Conservation (phyloP, 2,888 invertebrate species). For the Gonocerus acuteangulatus region DNA sequence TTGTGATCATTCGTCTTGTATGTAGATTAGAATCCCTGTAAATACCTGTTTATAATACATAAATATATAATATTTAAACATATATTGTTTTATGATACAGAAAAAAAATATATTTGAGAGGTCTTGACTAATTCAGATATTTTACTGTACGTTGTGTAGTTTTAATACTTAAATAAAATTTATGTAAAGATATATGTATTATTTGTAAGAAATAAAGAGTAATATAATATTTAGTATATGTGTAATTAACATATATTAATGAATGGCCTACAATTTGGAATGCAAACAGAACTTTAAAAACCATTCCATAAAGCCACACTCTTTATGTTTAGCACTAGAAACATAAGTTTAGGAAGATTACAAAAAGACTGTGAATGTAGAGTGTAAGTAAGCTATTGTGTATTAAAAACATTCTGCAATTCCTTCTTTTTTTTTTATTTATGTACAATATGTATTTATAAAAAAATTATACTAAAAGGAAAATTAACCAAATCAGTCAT, state of each 20-base stretch:
- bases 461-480: background rate
- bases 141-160: constrained; percentile 18
- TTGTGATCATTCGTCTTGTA: constrained; percentile 9
- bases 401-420: background rate
- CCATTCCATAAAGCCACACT: background rate
- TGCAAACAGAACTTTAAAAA: background rate
- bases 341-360: constrained; percentile 1
- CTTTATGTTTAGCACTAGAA: background rate
- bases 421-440: background rate
- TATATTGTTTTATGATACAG: background rate
- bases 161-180: constrained; percentile 7
- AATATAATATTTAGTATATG: background rate
- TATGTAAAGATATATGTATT: background rate
- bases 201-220: constrained; percentile 2
- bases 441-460: background rate
- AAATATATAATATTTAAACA: background rate
- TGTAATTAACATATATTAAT: background rate
- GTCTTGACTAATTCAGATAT: constrained; percentile 12
- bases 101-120: constrained; percentile 1
- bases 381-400: constrained; percentile 5
- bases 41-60: constrained; percentile 2
- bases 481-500: background rate
- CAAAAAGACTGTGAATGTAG: constrained; percentile 20
- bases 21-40: background rate
- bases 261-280: background rate